Evolutionary conservation across 2,888 invertebrate genomes (phyloP), one percentile per base, ranked within the genome.

Genomic region (Theretra japonica): DNA sequence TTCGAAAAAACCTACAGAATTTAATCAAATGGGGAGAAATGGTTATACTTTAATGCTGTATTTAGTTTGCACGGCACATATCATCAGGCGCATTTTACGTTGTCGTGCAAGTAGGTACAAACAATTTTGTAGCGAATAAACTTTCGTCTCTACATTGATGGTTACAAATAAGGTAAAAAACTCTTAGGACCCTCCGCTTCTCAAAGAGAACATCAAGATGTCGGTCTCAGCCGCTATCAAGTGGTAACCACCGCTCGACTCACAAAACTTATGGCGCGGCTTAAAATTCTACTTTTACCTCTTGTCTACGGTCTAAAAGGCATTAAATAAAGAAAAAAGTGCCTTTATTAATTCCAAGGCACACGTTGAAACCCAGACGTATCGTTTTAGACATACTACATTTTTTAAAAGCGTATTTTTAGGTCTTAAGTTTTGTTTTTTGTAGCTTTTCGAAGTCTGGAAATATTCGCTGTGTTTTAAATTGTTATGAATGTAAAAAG

Each of bases 181-280:
- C 53, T 53, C n/a, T 4, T n/a, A 53, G 53, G 19, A n/a, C 53
- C 53, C 53, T 53, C 53, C 17, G 53, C n/a, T 41, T 41, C 53
- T 53, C 53, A 53, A 53, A 53, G 19, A 53, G 53, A 17, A 15
- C 41, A 53, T 53, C 53, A 53, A 53, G 53, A 53, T 15, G 53
- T 53, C 53, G 53, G 25, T 25, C 59, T 25, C 60, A 60, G 33
- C n/a, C 7, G n/a, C 30, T 60, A 60, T 60, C 60, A n/a, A 60
- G 60, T 30, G 60, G 60, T 30, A n/a, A 60, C 19, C 15, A 59
- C 30, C 33, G 60, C 60, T 59, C 59, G 11, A 50, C 50, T 50
- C 53, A n/a, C 5, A 33, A 30, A n/a, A 60, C 30, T 60, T 33
- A 33, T 60, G 60, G 60, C 19, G 60, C 8, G n/a, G 8, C 30